Evolutionary conservation across 2,113 vertebrate genomes (phyloP), one percentile per base, ranked within the genome.

Genomic region (Amazona vittata): DNA sequence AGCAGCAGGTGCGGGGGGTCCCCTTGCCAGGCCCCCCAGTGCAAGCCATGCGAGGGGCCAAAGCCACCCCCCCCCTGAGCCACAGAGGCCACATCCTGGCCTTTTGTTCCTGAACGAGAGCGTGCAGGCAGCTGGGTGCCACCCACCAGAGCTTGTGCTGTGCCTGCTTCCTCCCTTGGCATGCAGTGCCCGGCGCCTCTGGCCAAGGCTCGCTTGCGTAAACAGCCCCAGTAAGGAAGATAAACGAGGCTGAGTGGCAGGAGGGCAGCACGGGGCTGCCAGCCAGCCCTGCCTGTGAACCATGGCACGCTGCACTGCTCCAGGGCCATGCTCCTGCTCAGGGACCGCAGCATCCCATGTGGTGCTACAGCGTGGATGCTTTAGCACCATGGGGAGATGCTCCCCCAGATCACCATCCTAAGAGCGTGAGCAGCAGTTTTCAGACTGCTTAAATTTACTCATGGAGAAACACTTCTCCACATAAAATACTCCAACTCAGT

Each of bases 81-180:
- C 39, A 4, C 2, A 3, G 82, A 41, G 57, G 83, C 73, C 2
- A 11, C 83, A 69, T 92, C 88, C 96, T 13, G 83, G 67, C 68
- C 41, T 60, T 94, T 95, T 93, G 87, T 81, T 46, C 7, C 31
- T 3, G 1, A 0, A 5, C 5, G 41, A 25, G 63, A 88, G 41
- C 1, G 5, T 67, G 91, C 60, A 63, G 83, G 91, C 7, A 17
- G 0, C 35, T 86, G 95, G 92, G 93, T 84, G 92, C 13, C 95
- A 96, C 80, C 86, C 95, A 83, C 64, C 0, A 74, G 89, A 67
- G 77, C 80, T 5, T 65, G 78, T 2, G 88, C 93, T 33, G 65
- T 64, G 90, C 93, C 79, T 63, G 75, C 76, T 95, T 92, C 94
- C 95, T 96, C 68, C 83, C 86, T 12, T 95, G 94, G 95, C 95